Conservation (phyloP, 2,888 invertebrate species). For the Gandaritis pyraliata region DNA sequence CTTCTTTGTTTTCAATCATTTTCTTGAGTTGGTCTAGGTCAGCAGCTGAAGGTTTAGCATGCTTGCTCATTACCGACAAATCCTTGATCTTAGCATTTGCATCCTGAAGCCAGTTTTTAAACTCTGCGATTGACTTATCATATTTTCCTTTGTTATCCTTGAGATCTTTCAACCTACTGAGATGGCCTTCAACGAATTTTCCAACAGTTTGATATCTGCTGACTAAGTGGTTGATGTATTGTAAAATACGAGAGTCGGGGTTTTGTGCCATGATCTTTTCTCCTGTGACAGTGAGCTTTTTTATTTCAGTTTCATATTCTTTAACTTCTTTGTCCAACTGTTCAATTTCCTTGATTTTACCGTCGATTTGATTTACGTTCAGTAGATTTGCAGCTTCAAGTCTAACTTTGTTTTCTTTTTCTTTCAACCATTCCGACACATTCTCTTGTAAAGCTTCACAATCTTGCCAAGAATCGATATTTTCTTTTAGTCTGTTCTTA, state of each 20-base stretch:
- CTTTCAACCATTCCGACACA: slow-evolving; percentile 90
- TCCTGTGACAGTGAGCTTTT: slow-evolving; percentile 87
- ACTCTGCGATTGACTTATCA: slow-evolving; percentile 86
- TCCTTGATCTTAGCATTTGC: slow-evolving; percentile 90
- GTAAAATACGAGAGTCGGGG: slow-evolving; percentile 92
- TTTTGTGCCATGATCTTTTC: slow-evolving; percentile 89
- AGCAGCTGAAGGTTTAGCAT: slow-evolving; percentile 89
- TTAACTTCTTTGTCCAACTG: slow-evolving; percentile 86
- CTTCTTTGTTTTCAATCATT: slow-evolving; percentile 89
- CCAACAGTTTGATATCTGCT: slow-evolving; percentile 89
- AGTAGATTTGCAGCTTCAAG: slow-evolving; percentile 89
- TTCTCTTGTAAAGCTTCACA: slow-evolving; percentile 91
- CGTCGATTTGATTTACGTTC: slow-evolving; percentile 87
- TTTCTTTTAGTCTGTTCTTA: slow-evolving; percentile 87
- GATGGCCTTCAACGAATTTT: slow-evolving; percentile 88
- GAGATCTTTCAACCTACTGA: slow-evolving; percentile 89
- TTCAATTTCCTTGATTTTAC: slow-evolving; percentile 88
- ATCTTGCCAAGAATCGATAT: slow-evolving; percentile 90
- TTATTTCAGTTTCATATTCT: slow-evolving; percentile 87
- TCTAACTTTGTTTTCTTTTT: slow-evolving; percentile 90
- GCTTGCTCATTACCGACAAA: slow-evolving; percentile 89
- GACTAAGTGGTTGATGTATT: slow-evolving; percentile 91
- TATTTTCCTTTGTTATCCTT: slow-evolving; percentile 89
- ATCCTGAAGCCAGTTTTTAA: slow-evolving; percentile 91
- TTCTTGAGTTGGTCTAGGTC: slow-evolving; percentile 91